Evolutionary conservation across 2,888 invertebrate species (phyloP).

Genomic region (Diarsia dahlii): DNA sequence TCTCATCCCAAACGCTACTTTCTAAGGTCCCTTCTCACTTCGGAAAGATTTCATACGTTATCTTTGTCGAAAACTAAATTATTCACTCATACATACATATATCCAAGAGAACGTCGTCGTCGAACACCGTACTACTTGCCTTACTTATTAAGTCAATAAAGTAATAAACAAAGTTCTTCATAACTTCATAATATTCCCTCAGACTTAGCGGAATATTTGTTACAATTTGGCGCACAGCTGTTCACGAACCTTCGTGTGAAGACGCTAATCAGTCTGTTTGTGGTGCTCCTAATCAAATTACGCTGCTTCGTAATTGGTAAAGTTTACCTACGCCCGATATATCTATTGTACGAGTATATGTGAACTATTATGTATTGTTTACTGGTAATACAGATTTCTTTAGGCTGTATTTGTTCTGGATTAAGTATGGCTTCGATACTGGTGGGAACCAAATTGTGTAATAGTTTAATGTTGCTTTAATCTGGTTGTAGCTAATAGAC

Average conservation of each 20-base stretch:
- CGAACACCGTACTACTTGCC: background rate
- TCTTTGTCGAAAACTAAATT: background rate
- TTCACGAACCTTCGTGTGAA: conserved; percentile 49
- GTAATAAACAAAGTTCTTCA: conserved; percentile 12
- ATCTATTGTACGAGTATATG: conserved; percentile 23
- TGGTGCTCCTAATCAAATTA: conserved; percentile 59
- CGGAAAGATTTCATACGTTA: background rate
- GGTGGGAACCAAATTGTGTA: conserved; percentile 28
- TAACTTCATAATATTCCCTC: conserved; percentile 9
- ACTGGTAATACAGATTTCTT: conserved; percentile 10
- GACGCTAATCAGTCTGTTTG: conserved; percentile 54
- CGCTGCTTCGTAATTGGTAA: conserved; percentile 42
- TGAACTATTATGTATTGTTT: background rate
- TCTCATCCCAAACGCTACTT: background rate
- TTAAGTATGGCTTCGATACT: background rate
- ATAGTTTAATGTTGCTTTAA: background rate
- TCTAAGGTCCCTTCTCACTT: background rate
- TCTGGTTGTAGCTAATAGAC: no score
- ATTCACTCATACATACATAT: background rate
- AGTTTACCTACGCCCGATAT: conserved; percentile 38
- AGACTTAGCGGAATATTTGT: conserved; percentile 45
- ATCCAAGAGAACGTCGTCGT: background rate
- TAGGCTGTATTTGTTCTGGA: background rate
- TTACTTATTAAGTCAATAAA: conserved; percentile 29
- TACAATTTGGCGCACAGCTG: conserved; percentile 33